Percentiles rank a stretch among this genome's conserved stretches.
Conservation (phyloP, 2,888 invertebrate genomes). For the Hemaris fuciformis region DNA sequence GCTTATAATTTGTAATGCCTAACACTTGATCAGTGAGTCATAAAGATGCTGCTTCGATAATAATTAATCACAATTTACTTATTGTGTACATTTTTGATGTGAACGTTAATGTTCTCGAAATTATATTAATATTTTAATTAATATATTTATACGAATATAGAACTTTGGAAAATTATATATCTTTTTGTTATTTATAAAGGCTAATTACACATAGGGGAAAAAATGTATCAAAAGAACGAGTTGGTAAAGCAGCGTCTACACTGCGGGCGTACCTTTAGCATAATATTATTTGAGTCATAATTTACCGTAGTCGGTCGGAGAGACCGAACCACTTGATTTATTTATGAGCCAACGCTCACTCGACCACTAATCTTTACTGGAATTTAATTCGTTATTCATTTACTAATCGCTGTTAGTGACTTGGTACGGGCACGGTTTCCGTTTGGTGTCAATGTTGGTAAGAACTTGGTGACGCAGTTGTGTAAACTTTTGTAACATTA, state of each 20-base stretch:
- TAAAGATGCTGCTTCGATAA: too few relatives aligned
- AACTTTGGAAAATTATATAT: neutral
- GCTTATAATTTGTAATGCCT: neutral
- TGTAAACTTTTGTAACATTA: too few relatives aligned
- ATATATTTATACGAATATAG: neutral
- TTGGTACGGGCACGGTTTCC: slow-evolving; percentile 47
- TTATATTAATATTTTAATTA: neutral
- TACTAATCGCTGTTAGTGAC: slow-evolving; percentile 58
- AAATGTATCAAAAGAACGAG: slow-evolving; percentile 22
- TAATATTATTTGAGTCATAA: slow-evolving; percentile 77
- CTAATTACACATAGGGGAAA: slow-evolving; percentile 40
- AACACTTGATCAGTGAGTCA: neutral
- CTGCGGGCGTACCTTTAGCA: slow-evolving; percentile 53
- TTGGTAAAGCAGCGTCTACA: slow-evolving; percentile 28
- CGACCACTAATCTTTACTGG: slow-evolving; percentile 72
- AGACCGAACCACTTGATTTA: slow-evolving; percentile 70
- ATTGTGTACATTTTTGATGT: too few relatives aligned
- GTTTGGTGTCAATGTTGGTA: slow-evolving; percentile 30
- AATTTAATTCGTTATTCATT: slow-evolving; percentile 78
- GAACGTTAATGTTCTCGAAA: neutral
- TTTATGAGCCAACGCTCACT: slow-evolving; percentile 69
- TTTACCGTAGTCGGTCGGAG: slow-evolving; percentile 58
- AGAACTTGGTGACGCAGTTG: neutral
- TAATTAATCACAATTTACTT: neutral
- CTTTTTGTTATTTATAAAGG: slow-evolving; percentile 20